Evolutionary conservation across 2,888 invertebrate genomes (phyloP).

Genomic region (Lutraria lutraria): DNA sequence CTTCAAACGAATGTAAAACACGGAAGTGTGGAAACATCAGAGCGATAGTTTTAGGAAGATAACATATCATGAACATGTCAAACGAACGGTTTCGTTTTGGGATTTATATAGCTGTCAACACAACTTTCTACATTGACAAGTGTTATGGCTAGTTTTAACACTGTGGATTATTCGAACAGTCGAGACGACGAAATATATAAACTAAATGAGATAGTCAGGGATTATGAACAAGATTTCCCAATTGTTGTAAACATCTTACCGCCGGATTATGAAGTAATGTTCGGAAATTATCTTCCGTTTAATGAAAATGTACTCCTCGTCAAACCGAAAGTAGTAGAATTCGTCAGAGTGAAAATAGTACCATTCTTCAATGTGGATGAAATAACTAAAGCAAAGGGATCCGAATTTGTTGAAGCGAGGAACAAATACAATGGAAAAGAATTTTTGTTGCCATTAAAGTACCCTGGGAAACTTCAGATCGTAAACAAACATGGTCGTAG

Average conservation of each 20-base stretch:
- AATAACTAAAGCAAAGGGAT: neutral
- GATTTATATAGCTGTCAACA: too few relatives aligned
- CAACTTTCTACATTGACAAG: neutral
- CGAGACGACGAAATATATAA: neutral
- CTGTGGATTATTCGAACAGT: neutral
- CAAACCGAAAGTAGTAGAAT: slow-evolving; percentile 17
- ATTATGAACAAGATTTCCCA: neutral
- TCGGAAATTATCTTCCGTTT: neutral
- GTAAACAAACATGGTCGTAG: neutral
- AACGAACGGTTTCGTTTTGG: too few relatives aligned
- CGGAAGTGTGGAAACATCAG: too few relatives aligned
- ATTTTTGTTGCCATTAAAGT: slow-evolving; percentile 9
- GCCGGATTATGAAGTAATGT: neutral
- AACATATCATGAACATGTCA: too few relatives aligned
- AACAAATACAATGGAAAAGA: slow-evolving; percentile 20
- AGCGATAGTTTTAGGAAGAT: too few relatives aligned
- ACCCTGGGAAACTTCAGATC: slow-evolving; percentile 12
- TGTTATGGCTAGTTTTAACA: neutral
- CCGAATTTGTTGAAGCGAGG: slow-evolving; percentile 19
- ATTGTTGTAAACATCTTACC: neutral
- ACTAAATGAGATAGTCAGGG: neutral
- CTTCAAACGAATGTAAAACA: too few relatives aligned
- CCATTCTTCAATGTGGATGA: neutral
- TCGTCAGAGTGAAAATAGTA: slow-evolving; percentile 19
- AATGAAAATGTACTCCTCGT: neutral